A percentile compares a stretch with the other conserved stretches of the same genome.
phyloP scores from a whole-genome alignment of 30 jellyfish, hydroid and myxozoan species.

The Aurelia aurita region DNA sequence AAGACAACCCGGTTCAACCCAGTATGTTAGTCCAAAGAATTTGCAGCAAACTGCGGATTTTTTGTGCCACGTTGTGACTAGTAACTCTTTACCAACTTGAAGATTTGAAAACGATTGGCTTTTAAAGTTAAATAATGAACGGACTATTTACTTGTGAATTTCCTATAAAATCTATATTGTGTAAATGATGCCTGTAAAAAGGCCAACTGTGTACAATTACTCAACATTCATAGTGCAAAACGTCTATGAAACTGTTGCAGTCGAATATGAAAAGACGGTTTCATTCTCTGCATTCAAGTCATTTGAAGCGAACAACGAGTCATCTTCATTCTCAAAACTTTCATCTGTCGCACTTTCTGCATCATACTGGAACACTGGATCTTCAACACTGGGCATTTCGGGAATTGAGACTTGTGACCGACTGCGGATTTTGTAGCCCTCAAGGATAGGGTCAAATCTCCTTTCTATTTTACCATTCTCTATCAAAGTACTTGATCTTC shows the following conservation, averaged over 20 bases:
- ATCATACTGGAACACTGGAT: slow-evolving; percentile 34
- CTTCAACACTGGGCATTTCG: slow-evolving; percentile 27
- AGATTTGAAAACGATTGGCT: too few species aligned
- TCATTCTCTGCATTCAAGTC: background rate
- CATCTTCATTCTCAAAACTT: background rate
- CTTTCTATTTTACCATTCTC: background rate
- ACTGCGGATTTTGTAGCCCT: slow-evolving; percentile 60
- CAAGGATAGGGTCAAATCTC: slow-evolving; percentile 72
- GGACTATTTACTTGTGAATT: too few species aligned
- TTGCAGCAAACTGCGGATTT: too few species aligned
- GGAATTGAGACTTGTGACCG: slow-evolving; percentile 42
- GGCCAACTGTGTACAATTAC: too few species aligned
- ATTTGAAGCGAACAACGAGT: background rate
- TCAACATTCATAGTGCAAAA: too few species aligned
- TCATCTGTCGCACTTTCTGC: slow-evolving; percentile 41
- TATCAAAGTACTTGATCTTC: background rate
- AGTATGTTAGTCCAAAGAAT: too few species aligned
- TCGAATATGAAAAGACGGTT: slow-evolving; percentile 13
- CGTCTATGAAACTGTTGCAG: slow-evolving; percentile 1
- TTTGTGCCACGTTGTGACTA: too few species aligned
- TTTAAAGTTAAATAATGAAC: too few species aligned
- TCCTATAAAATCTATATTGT: too few species aligned
- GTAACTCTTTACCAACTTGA: too few species aligned
- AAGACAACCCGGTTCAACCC: too few species aligned
- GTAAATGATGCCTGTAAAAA: too few species aligned